These are phyloP conservation scores for Dyspetes luteomarginatus DNA, from an alignment of 2,888 invertebrate species.

Conservation along the genomic window DNA sequence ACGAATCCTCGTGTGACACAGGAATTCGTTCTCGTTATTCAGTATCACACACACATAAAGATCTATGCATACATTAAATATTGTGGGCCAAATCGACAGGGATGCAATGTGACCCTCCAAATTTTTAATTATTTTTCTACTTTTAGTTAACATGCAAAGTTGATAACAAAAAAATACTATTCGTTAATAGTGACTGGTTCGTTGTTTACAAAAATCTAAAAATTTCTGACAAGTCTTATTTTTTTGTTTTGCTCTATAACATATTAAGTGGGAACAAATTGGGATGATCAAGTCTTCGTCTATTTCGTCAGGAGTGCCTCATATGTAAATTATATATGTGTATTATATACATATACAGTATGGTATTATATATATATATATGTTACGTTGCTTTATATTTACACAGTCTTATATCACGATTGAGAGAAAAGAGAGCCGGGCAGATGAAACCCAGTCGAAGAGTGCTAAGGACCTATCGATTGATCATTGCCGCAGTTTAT, in stretches of 20 bases:
- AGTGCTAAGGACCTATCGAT: slow-evolving; percentile 74
- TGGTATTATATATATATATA: not conserved
- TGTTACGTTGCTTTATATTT: slow-evolving; percentile 39
- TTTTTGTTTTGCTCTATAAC: too few relatives aligned
- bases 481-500: slow-evolving; percentile 71
- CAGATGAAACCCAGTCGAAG: slow-evolving; percentile 60
- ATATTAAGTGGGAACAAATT: too few relatives aligned
- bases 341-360: not conserved
- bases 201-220: too few relatives aligned
- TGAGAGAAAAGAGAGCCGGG: slow-evolving; percentile 16
- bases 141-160: too few relatives aligned
- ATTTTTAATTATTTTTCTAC: too few relatives aligned
- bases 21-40: slow-evolving; percentile 37
- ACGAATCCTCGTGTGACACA: slow-evolving; percentile 38
- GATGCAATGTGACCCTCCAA: too few relatives aligned
- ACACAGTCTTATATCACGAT: slow-evolving; percentile 24
- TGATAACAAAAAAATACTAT: too few relatives aligned
- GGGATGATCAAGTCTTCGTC: too few relatives aligned
- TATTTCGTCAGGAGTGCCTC: too few relatives aligned
- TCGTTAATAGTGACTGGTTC: too few relatives aligned
- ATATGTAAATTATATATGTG: not conserved
- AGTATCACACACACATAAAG: slow-evolving; percentile 4
- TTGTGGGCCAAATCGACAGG: too few relatives aligned
- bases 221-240: too few relatives aligned
- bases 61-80: not conserved